phyloP scores from a whole-genome alignment of 2,113 vertebrate species.

The Myotis brandtii region DNA sequence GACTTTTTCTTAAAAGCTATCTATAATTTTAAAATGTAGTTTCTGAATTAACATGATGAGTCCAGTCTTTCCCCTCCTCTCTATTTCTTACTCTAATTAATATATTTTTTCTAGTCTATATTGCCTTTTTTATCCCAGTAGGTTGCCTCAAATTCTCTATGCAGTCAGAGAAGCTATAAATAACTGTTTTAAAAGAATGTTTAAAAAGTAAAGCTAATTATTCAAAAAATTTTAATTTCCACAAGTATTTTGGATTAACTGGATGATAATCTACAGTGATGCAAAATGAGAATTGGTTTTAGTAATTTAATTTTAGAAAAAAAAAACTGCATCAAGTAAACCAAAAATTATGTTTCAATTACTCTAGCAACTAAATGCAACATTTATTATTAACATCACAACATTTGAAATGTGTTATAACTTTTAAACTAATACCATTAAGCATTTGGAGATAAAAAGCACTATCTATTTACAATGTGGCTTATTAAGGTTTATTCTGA shows the following conservation, averaged over 20 bases:
- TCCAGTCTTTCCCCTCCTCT: not conserved
- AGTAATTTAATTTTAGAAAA: not conserved
- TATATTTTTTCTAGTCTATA: not conserved
- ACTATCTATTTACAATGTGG: not conserved
- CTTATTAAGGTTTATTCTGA: not conserved
- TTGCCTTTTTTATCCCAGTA: not conserved
- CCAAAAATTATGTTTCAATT: constrained; percentile 25
- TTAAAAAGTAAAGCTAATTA: constrained; percentile 36
- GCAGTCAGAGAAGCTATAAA: not conserved
- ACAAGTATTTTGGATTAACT: constrained; percentile 17
- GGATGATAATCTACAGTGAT: not conserved
- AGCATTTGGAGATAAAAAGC: not conserved
- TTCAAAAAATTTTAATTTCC: not conserved
- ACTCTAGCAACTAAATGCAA: not conserved
- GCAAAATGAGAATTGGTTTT: constrained; percentile 1
- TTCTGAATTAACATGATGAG: not conserved
- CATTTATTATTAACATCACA: constrained; percentile 9
- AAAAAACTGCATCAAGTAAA: not conserved
- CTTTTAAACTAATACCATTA: constrained; percentile 21
- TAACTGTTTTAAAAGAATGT: not conserved
- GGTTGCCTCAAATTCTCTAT: not conserved
- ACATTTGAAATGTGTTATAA: constrained; percentile 19
- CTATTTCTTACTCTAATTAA: not conserved
- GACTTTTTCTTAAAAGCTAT: not conserved
- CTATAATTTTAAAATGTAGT: not conserved